Evolutionary conservation across 2,888 invertebrate genomes (phyloP).

Genomic region (Ferdinandea cuprea): DNA sequence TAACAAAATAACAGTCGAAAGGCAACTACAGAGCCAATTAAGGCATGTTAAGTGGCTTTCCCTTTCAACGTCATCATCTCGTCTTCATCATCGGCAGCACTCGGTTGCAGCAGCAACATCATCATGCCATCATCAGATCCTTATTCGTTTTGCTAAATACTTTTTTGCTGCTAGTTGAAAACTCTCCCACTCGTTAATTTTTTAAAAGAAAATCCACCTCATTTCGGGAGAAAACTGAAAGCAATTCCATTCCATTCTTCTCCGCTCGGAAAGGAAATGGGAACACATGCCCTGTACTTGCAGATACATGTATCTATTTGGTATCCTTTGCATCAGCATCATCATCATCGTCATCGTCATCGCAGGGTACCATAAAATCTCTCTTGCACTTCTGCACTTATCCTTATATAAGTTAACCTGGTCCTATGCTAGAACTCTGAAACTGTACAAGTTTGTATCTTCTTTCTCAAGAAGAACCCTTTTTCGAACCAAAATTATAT

Average conservation of each 20-base stretch:
- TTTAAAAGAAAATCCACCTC: constrained; percentile 49
- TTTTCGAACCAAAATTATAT: constrained; percentile 27
- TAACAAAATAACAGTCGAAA: constrained; percentile 68
- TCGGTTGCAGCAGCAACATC: constrained; percentile 12
- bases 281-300: constrained; percentile 14
- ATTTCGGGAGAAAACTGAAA: constrained; percentile 27
- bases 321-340: constrained; percentile 53
- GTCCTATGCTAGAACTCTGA: constrained; percentile 37
- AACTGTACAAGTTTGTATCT: constrained; percentile 9
- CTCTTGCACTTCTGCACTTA: constrained; percentile 65
- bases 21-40: constrained; percentile 73
- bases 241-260: constrained; percentile 30
- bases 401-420: constrained; percentile 69
- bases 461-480: constrained; percentile 19
- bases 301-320: constrained; percentile 52
- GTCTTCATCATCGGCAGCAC: constrained; percentile 31
- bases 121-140: constrained; percentile 13
- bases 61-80: constrained; percentile 70
- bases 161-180: constrained; percentile 19
- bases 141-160: constrained; percentile 35
- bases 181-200: constrained; percentile 17
- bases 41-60: constrained; percentile 75
- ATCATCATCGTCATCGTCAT: constrained; percentile 25
- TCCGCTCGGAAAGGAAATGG: background rate
- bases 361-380: constrained; percentile 40